These are phyloP conservation scores for Sphaerophoria rueppellii DNA, from an alignment of 2,888 invertebrate species.

Conservation along the genomic window DNA sequence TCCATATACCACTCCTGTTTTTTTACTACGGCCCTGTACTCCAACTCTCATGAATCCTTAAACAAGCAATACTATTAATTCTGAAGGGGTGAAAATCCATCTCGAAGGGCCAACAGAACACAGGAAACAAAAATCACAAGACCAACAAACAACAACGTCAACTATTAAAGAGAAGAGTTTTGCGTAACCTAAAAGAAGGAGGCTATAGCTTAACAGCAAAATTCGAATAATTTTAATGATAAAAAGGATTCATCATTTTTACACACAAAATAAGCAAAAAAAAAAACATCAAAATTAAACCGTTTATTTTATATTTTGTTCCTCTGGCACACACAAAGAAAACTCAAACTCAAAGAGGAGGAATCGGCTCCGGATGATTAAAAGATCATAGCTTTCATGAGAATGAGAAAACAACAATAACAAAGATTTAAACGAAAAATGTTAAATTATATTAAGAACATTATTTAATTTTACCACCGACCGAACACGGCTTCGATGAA, in stretches of 20 bases:
- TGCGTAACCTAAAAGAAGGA: conserved; percentile 7
- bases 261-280: conserved; percentile 31
- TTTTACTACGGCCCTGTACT: not conserved
- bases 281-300: not conserved
- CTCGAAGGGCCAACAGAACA: conserved; percentile 42
- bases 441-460: conserved; percentile 67
- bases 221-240: conserved; percentile 70
- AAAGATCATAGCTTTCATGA: conserved; percentile 68
- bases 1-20: not conserved
- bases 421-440: conserved; percentile 43
- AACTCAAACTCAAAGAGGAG: conserved; percentile 23
- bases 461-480: conserved; percentile 70
- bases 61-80: conserved; percentile 47
- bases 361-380: conserved; percentile 61
- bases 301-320: not conserved
- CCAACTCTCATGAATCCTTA: conserved; percentile 41
- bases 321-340: conserved; percentile 3
- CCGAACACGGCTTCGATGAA: not conserved
- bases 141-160: conserved; percentile 24
- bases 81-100: conserved; percentile 1
- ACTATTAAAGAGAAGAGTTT: not conserved
- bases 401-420: conserved; percentile 41
- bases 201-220: conserved; percentile 22
- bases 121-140: not conserved
- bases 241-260: conserved; percentile 68